phyloP scores from a whole-genome alignment of 2,888 invertebrate species.

The Acronicta aceris region DNA sequence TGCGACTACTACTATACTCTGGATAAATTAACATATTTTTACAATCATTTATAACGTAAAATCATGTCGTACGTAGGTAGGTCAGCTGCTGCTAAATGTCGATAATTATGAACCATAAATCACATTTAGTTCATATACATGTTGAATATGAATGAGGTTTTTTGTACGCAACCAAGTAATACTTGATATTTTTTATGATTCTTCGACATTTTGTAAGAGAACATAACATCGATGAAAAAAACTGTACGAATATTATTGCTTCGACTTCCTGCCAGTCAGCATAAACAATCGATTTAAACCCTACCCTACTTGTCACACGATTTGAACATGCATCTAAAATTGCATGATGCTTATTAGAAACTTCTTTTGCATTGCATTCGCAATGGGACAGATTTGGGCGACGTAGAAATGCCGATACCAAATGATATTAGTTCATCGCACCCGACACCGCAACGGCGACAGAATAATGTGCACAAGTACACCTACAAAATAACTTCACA shows the following conservation, averaged over 20 bases:
- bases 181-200: constrained; percentile 6
- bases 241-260: constrained; percentile 19
- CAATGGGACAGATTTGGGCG: constrained; percentile 47
- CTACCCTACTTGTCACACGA: not conserved
- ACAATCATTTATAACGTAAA: constrained; percentile 31
- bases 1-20: constrained; percentile 27
- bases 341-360: constrained; percentile 36
- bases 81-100: constrained; percentile 28
- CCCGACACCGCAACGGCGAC: constrained; percentile 56
- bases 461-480: constrained; percentile 56
- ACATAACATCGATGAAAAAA: constrained; percentile 16
- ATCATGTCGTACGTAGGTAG: constrained; percentile 16
- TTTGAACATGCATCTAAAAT: constrained; percentile 26
- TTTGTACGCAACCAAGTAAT: constrained; percentile 9
- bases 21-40: constrained; percentile 49
- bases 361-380: constrained; percentile 40
- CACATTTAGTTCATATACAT: constrained; percentile 16
- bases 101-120: constrained; percentile 32
- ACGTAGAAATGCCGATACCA: constrained; percentile 52
- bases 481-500: constrained; percentile 54
- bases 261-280: constrained; percentile 10
- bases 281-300: constrained; percentile 28
- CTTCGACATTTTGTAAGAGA: constrained; percentile 6
- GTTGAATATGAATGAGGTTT: constrained; percentile 11
- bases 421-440: constrained; percentile 66